Evolutionary conservation across 2,113 vertebrate genomes (phyloP), one percentile per base, ranked within the genome.

Genomic region (Albula goreensis): DNA sequence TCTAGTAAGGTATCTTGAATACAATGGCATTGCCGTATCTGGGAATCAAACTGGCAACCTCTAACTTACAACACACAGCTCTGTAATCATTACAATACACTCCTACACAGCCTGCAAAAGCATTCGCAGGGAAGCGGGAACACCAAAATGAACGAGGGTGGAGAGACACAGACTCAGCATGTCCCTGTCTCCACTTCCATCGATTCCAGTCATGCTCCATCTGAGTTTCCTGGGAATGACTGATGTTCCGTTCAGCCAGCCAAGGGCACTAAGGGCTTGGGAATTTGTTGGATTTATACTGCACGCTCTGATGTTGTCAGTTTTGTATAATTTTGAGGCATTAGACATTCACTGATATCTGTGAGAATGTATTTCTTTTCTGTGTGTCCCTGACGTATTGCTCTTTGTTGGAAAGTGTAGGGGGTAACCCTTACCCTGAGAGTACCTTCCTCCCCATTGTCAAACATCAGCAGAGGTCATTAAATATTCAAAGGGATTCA

Each of bases 171-270:
- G 70, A 41, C 10, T 17, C n/a, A 60, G 63, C 22, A 31, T 50
- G 81, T 85, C 53, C 3, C 83, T 31, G 51, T 83, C 77, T 84
- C 48, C 60, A 70, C 50, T 4, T 77, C 77, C 57, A 80, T 78
- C 41, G 53, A 50, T 49, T 78, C 79, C 49, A 31, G 83, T 85
- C 84, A 85, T 53, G 66, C 80, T 82, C 79, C 57, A 52, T 85
- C 77, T 70, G 22, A 66, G 78, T 63, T 81, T 56, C 48, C 57
- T 85, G 87, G 77, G 80, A 78, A 53, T 31, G 50, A 80, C 57
- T 31, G 78, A 31, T 53, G 25, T 83, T 85, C 80, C 78, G n/a
- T 80, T 79, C 60, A 50, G 80, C 51, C 19, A 50, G 53, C 60
- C 78, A 48, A 74, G 81, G 60, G 78, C 82, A 88, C 79, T 49